These are phyloP conservation scores for Mustela erminea DNA, from an alignment of 2,797 vertebrate species.

Conservation along the genomic window DNA sequence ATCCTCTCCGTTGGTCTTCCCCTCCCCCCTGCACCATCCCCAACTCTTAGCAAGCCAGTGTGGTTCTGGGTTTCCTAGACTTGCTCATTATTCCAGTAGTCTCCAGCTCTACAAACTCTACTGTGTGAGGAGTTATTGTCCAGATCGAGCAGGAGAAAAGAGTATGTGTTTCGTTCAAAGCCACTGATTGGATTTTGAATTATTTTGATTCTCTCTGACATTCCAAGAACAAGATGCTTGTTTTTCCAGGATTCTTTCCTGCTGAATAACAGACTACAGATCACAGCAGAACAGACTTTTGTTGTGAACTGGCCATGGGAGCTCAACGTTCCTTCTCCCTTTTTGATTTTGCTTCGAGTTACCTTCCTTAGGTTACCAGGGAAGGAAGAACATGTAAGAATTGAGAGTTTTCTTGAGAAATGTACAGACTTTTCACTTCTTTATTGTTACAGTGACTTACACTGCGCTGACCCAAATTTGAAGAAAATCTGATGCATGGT, in stretches of 20 bases:
- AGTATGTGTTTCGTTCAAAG: slow-evolving; percentile 76
- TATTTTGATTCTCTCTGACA: slow-evolving; percentile 67
- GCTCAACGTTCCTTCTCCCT: neutral
- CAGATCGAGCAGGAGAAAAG: slow-evolving; percentile 71
- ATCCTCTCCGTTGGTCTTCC: slow-evolving; percentile 18
- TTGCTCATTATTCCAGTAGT: neutral
- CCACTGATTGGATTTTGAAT: slow-evolving; percentile 55
- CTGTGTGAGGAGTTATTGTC: slow-evolving; percentile 73
- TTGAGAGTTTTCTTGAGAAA: slow-evolving; percentile 5
- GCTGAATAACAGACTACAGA: slow-evolving; percentile 56
- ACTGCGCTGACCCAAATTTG: neutral
- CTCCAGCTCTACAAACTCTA: slow-evolving; percentile 75
- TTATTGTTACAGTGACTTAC: neutral
- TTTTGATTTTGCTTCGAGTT: slow-evolving; percentile 8
- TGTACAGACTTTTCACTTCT: neutral
- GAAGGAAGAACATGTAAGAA: neutral
- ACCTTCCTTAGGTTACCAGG: neutral
- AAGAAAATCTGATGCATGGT: neutral
- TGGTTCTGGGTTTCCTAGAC: slow-evolving; percentile 58
- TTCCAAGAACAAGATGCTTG: neutral
- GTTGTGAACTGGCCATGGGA: neutral
- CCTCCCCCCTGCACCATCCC: neutral
- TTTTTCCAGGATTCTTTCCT: slow-evolving; percentile 80
- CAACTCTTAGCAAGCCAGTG: slow-evolving; percentile 56
- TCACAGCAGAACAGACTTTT: slow-evolving; percentile 8